These are phyloP conservation scores for Pseudomyrmex concolor DNA, from an alignment of 1,140 invertebrate species.

Conservation along the genomic window DNA sequence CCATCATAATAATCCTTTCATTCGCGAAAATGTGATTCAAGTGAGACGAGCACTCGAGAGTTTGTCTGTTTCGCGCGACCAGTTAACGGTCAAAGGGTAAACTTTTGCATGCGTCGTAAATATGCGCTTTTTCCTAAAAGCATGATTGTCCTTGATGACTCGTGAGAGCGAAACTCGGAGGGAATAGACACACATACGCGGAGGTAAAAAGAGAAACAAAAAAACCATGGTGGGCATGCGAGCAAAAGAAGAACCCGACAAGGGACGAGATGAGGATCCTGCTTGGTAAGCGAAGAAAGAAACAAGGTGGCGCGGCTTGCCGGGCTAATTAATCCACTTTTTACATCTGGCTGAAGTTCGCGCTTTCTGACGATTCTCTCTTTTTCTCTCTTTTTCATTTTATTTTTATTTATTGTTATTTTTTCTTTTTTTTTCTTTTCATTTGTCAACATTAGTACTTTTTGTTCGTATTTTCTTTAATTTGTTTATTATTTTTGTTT, in stretches of 20 bases:
- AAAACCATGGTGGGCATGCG: neutral
- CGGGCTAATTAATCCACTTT: slow-evolving; percentile 72
- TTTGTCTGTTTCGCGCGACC: slow-evolving; percentile 8
- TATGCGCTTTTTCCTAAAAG: slow-evolving; percentile 33
- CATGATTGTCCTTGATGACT: slow-evolving; percentile 28
- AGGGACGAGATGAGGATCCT: slow-evolving; percentile 57
- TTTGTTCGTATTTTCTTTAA: too few species aligned
- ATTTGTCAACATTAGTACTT: too few species aligned
- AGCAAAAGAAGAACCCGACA: slow-evolving; percentile 48
- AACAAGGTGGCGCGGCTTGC: slow-evolving; percentile 43
- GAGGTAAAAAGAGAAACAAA: slow-evolving; percentile 49
- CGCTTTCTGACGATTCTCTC: slow-evolving; percentile 4
- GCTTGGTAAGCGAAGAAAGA: slow-evolving; percentile 65
- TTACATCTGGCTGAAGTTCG: slow-evolving; percentile 34
- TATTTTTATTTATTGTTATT: too few species aligned
- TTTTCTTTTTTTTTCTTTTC: too few species aligned
- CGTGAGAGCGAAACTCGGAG: slow-evolving; percentile 30
- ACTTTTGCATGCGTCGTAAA: slow-evolving; percentile 19
- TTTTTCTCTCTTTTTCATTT: too few species aligned
- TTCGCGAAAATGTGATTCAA: neutral
- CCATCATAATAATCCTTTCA: neutral
- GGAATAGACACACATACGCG: slow-evolving; percentile 1
- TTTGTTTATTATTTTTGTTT: too few species aligned
- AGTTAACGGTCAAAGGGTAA: slow-evolving; percentile 17
- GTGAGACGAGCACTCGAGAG: neutral